These are phyloP conservation scores for Papilio protenor DNA, from an alignment of 2,888 invertebrate species.

Conservation along the genomic window DNA sequence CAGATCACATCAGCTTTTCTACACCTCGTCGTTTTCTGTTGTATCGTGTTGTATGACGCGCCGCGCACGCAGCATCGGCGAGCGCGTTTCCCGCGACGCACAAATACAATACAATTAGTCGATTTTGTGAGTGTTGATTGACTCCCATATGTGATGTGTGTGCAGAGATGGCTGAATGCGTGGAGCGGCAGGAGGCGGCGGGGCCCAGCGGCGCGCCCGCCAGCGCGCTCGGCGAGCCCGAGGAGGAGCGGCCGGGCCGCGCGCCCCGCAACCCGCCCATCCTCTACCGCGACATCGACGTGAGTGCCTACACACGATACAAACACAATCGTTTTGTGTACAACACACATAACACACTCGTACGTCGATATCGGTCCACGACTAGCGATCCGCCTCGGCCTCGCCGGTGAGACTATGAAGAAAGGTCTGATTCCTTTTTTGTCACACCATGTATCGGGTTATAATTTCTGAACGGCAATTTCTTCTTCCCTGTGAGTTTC, in stretches of 20 bases:
- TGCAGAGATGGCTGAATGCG: constrained; percentile 76
- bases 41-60: neutral
- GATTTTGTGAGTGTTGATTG: too few relatives aligned
- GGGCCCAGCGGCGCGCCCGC: constrained; percentile 67
- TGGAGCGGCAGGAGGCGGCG: constrained; percentile 63
- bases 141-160: neutral
- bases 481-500: too few relatives aligned
- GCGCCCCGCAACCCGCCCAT: constrained; percentile 91
- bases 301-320: constrained; percentile 68
- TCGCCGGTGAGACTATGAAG: too few relatives aligned
- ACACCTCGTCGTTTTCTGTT: neutral
- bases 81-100: too few relatives aligned
- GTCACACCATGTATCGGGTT: too few relatives aligned
- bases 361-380: too few relatives aligned
- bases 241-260: constrained; percentile 89
- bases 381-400: too few relatives aligned
- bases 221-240: constrained; percentile 73
- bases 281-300: constrained; percentile 90
- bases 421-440: too few relatives aligned
- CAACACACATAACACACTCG: too few relatives aligned
- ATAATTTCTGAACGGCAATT: too few relatives aligned
- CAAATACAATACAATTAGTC: too few relatives aligned
- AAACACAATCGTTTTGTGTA: neutral
- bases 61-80: neutral
- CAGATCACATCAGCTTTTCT: neutral